phyloP scores from a whole-genome alignment of 2,797 vertebrate genomes.

The Hybognathus amarus region DNA sequence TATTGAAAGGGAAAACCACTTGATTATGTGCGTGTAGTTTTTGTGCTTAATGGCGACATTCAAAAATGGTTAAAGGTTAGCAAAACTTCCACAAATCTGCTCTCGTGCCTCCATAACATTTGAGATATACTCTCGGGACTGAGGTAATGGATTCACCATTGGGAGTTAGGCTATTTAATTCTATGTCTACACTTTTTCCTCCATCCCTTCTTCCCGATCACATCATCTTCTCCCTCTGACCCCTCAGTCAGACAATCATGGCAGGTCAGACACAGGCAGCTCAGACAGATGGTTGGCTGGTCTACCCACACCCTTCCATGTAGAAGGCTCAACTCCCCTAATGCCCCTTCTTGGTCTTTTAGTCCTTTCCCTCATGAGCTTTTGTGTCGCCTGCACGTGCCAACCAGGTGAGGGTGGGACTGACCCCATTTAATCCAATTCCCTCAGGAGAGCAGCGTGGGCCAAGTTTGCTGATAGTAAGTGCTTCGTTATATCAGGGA shows the following conservation, averaged over 20 bases:
- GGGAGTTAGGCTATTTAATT: conserved; percentile 3
- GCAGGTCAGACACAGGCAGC: conserved; percentile 73
- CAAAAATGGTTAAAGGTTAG: conserved; percentile 41
- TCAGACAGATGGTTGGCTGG: conserved; percentile 80
- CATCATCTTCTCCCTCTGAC: conserved; percentile 66
- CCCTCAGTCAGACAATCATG: conserved; percentile 78
- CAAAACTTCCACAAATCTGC: conserved; percentile 34
- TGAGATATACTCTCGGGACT: neutral
- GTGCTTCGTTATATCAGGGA: conserved; percentile 36
- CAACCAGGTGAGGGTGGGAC: conserved; percentile 41
- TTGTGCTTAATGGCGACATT: conserved; percentile 35
- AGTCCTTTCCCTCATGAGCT: conserved; percentile 67
- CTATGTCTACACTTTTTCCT: neutral
- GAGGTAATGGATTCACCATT: conserved; percentile 7
- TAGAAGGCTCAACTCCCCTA: conserved; percentile 77
- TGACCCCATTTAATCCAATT: conserved; percentile 61
- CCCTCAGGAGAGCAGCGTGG: conserved; percentile 36
- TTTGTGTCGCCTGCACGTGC: conserved; percentile 56
- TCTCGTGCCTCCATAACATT: conserved; percentile 7
- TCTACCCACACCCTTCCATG: conserved; percentile 66
- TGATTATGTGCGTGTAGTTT: conserved; percentile 26
- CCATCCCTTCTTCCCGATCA: neutral
- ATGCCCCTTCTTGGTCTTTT: conserved; percentile 62
- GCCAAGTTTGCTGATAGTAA: conserved; percentile 52
- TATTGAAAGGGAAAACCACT: neutral